Base-by-base conservation (phyloP, 1,140 invertebrate species). In the Caenorhabditis tropicalis region DNA sequence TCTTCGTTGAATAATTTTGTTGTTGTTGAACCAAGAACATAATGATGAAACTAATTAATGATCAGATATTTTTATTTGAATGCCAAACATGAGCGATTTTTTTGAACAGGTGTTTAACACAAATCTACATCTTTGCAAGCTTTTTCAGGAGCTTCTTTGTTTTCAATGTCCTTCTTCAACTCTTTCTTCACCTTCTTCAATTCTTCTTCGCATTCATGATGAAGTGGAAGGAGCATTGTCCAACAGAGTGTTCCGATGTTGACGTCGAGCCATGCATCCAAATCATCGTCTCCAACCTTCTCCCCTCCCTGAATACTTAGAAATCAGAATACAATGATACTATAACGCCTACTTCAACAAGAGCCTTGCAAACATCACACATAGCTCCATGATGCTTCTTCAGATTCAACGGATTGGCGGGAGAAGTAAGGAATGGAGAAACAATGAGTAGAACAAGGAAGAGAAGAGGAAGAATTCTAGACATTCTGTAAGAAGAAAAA, bases 81-180 rank as follows among this genome's bases (percentile, higher is more conserved):
- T 51, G 15, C 48, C n/a, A n/a, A n/a, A n/a, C n/a, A n/a, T n/a
- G n/a, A n/a, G n/a, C n/a, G n/a, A n/a, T n/a, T n/a, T n/a, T n/a
- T n/a, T n/a, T n/a, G n/a, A n/a, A n/a, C n/a, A n/a, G n/a, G n/a
- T n/a, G n/a, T n/a, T 27, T 56, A 74, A 24, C 65, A 74, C 65
- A 74, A 74, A 43, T 74, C 65, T 6, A 74, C 65, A 74, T 43
- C 65, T 21, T 74, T 74, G 65, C 65, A 74, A 39, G 65, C 65
- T 9, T 43, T 74, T 7, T 74, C 36, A 43, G 65, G 65, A 12
- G 65, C 19, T 10, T 74, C 65, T 21, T 74, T 74, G 21, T 74
- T 74, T n/a, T 74, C 65, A 74, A 74, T 74, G 24, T 74, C 65
- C 65, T 74, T 74, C 36, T 74, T 74, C 65, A 74, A 31, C 65